Evolutionary conservation across 2,797 vertebrate genomes (phyloP).

Genomic region (Pseudochirops cupreus): DNA sequence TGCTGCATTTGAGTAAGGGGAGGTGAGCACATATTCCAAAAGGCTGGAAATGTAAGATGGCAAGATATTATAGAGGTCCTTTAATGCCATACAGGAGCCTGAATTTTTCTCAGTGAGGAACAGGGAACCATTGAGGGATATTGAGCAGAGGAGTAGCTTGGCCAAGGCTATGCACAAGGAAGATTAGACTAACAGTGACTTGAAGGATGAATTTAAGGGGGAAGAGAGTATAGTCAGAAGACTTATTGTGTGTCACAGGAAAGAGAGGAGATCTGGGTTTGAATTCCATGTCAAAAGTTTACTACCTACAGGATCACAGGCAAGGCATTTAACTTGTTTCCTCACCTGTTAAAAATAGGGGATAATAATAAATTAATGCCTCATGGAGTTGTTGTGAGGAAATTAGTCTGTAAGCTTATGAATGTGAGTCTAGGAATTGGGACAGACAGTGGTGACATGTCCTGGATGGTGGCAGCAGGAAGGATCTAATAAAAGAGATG

Average conservation of each 20-base stretch:
- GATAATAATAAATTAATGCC: neutral
- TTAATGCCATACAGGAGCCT: neutral
- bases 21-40: neutral
- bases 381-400: neutral
- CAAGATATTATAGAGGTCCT: neutral
- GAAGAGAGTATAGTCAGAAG: neutral
- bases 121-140: neutral
- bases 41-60: neutral
- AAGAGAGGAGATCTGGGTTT: neutral
- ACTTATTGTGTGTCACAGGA: neutral
- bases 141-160: neutral
- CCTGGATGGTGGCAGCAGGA: neutral
- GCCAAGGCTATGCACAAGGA: neutral
- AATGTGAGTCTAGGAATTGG: neutral
- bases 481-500: neutral
- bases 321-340: neutral
- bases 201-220: neutral
- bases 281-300: neutral
- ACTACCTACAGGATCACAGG: neutral
- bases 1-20: neutral
- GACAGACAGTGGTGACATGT: neutral
- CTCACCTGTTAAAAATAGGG: neutral
- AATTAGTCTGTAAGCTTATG: neutral
- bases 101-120: neutral
- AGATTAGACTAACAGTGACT: neutral